Percentiles rank a stretch among this genome's conserved stretches.
Evolutionary conservation across 2,888 invertebrate species (phyloP).

Genomic region (Brenthis daphne): DNA sequence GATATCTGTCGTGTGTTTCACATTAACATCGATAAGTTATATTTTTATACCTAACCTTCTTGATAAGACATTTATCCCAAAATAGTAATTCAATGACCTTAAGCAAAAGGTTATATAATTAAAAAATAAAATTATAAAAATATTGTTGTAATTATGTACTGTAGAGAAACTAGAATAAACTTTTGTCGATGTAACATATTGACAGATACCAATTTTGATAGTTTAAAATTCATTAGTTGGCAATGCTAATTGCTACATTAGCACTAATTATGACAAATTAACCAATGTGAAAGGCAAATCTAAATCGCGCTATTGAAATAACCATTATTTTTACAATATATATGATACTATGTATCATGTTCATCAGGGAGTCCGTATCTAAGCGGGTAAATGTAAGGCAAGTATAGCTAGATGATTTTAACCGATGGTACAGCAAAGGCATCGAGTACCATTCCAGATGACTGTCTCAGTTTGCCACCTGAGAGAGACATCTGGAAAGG

Average conservation of each 20-base stretch:
- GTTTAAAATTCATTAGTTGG: neutral
- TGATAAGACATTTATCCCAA: too few relatives aligned
- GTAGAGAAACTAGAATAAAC: neutral
- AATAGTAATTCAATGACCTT: too few relatives aligned
- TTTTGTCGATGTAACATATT: neutral
- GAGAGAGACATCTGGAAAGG: neutral
- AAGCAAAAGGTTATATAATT: too few relatives aligned
- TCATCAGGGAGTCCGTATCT: constrained; percentile 20
- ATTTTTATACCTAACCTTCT: too few relatives aligned
- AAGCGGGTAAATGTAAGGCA: constrained; percentile 9
- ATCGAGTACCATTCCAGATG: neutral
- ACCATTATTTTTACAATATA: constrained; percentile 7
- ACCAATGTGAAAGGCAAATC: constrained; percentile 1
- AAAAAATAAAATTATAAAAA: too few relatives aligned
- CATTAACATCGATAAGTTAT: too few relatives aligned
- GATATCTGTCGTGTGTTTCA: too few relatives aligned
- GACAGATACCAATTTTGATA: neutral
- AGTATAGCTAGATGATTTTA: neutral
- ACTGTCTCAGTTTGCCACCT: neutral
- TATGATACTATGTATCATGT: neutral
- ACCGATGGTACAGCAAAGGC: too few relatives aligned
- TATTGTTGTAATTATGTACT: too few relatives aligned
- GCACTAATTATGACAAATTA: neutral
- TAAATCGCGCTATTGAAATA: constrained; percentile 22
- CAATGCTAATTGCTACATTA: constrained; percentile 4